Base-by-base conservation (phyloP, 2,888 invertebrate genomes). In the Drosophila pseudotalamancana region DNA sequence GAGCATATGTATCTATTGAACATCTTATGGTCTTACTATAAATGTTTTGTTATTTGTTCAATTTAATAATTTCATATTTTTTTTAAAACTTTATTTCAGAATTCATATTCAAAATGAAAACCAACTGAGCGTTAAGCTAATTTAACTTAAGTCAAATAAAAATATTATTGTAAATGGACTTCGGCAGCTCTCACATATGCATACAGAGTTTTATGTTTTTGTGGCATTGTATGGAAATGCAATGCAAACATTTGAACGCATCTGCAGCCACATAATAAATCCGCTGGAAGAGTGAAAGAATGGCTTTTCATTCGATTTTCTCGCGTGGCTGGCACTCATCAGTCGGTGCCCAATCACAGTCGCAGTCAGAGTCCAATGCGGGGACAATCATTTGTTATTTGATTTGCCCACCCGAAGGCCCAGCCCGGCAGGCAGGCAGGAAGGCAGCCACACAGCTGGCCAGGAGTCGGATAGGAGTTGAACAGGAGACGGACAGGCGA, bases 381-480 rank as follows among this genome's bases (percentile, higher is more conserved):
- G 54, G 51, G 50, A 66, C 70, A 82, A 79, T 79, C 77, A 83
- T 83, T 80, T 80, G 83, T 79, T 83, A 80, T 80, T 80, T 77
- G 83, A 80, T 82, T 79, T 83, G 74, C 40, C 66, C 77, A 68
- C 48, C 72, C 45, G 57, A 51, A 57, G 57, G 51, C 61, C 27
- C 53, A 25, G 16, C 40, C 18, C 16, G 40, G 8, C 23, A 31
- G 43, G 5, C 54, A 27, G 39, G 6, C 49, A 35, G 35, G 11
- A 50, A 29, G 37, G 19, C 31, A 29, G 48, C 11, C 35, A 45
- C 37, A n/a, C 50, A 31, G 45, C 12, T 12, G n/a, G 40, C 5
- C 23, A n/a, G n/a, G n/a, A n/a, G n/a, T n/a, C n/a, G n/a, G n/a
- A n/a, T n/a, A n/a, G n/a, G n/a, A n/a, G n/a, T n/a, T n/a, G n/a